phyloP scores from a whole-genome alignment of 2,888 invertebrate species.

The Melanostoma mellinum region DNA sequence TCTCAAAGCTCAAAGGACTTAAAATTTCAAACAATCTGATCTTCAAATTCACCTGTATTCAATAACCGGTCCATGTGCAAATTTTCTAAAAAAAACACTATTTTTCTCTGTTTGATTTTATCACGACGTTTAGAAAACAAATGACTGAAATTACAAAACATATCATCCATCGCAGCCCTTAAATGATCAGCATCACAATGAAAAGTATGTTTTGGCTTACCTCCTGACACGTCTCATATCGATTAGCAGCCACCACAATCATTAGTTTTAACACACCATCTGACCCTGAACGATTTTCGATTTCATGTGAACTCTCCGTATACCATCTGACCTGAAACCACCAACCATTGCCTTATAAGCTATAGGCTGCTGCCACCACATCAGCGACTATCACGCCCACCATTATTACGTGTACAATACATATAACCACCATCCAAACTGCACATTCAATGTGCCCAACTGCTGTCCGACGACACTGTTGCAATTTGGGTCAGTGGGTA shows the following conservation, averaged over 20 bases:
- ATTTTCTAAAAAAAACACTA: too few species aligned
- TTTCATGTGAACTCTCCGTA: constrained; percentile 39
- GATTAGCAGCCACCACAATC: constrained; percentile 1
- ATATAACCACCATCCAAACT: constrained; percentile 39
- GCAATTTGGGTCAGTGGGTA: constrained; percentile 71
- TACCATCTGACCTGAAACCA: constrained; percentile 37
- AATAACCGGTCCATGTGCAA: too few species aligned
- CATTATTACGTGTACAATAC: constrained; percentile 6
- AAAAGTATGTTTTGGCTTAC: constrained; percentile 2
- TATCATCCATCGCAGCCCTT: too few species aligned
- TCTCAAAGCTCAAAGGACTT: too few species aligned
- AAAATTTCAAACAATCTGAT: too few species aligned
- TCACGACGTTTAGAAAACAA: too few species aligned
- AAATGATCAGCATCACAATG: too few species aligned
- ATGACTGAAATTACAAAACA: too few species aligned
- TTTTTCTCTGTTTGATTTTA: too few species aligned
- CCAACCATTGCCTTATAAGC: constrained; percentile 28
- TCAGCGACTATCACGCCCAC: constrained; percentile 11
- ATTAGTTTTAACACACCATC: neutral
- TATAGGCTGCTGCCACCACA: neutral
- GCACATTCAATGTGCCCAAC: constrained; percentile 15
- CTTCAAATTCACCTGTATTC: too few species aligned
- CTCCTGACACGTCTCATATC: constrained; percentile 2
- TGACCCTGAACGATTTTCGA: constrained; percentile 61
- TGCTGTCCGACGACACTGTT: constrained; percentile 38